Base-by-base conservation (phyloP, 2,888 invertebrate species). In the Synanthedon vespiformis region DNA sequence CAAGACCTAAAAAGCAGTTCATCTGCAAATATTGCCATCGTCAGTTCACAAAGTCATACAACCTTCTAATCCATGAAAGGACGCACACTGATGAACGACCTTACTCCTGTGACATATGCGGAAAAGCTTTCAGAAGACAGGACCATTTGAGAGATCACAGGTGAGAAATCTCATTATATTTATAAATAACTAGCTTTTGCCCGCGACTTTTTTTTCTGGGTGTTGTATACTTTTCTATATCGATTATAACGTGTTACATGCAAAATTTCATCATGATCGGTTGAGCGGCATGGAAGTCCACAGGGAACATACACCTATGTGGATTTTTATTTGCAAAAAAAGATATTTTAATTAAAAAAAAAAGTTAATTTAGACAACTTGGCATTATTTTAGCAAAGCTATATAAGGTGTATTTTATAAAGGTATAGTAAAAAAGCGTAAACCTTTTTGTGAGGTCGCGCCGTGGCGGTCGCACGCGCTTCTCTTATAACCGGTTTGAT, bases 1-100 rank as follows among this genome's bases (percentile, higher is more conserved):
- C 85, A 40, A 87, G 93, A 58, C 93, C 93, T 50, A 93, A 93
- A 77, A 93, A 93, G 64, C 93, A 98, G 84, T 98, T 97, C 86
- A 98, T 99, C 72, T 99, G 98, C 90, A 96, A 97, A 85, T 98
- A 94, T 84, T 99, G 99, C 88, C 94, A 95, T 74, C 91, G 98
- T 41, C 96, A 98, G 74, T 99, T 99, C 86, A 98, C 98, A 60
- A 99, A 99, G 81, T 96, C 97, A 51, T 99, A 99, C 89, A 99
- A 99, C 80, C 89, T 99, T 65, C 90, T 98, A 68, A 99, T 99
- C 64, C 98, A 99, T 79, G 98, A 98, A 77, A 90, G 97, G 68
- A 99, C 98, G 2, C 98, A 98, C 78, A 98, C 98, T 41, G 97
- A 98, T 74, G 98, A 98, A 81, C 89, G 98, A 56, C 98, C 98